These are phyloP conservation scores for Acropora yongei DNA, from an alignment of 64 coral and sea anemone species.

Conservation along the genomic window DNA sequence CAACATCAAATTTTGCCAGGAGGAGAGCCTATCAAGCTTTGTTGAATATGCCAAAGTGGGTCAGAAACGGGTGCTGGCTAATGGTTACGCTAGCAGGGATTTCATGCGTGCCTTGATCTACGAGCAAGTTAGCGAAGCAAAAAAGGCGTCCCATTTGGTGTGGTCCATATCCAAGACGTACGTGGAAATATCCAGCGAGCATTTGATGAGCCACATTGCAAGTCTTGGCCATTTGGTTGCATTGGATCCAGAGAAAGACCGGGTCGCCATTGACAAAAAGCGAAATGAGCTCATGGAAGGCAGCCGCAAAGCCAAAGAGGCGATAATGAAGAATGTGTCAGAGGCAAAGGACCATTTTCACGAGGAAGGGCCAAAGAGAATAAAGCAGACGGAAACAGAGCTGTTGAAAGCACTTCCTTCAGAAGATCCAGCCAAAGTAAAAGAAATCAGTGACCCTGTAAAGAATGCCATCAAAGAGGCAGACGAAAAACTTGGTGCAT, in stretches of 20 bases:
- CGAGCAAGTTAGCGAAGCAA: constrained; percentile 26
- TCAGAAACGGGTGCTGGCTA: background rate
- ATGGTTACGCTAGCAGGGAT: background rate
- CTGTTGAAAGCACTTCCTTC: constrained; percentile 15
- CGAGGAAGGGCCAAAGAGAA: background rate
- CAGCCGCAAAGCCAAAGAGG: constrained; percentile 1
- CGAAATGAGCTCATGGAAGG: constrained; percentile 15
- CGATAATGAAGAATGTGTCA: background rate
- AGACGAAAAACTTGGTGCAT: background rate
- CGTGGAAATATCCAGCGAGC: background rate
- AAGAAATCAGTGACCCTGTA: constrained; percentile 6
- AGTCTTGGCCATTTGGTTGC: constrained; percentile 4
- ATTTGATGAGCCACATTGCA: constrained; percentile 9
- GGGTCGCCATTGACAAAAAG: background rate
- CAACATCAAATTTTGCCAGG: constrained; percentile 1
- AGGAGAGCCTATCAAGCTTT: constrained; percentile 4
- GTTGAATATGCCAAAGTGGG: constrained; percentile 14
- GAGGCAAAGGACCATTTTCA: background rate
- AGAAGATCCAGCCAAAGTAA: constrained; percentile 11
- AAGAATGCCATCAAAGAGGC: constrained; percentile 12
- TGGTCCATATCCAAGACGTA: constrained; percentile 17
- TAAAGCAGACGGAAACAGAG: constrained; percentile 16
- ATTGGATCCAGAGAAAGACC: constrained; percentile 16
- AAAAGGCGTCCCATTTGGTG: background rate
- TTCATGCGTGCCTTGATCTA: constrained; percentile 28